Conservation (phyloP, 2,113 vertebrate species). For the Barbus barbus region DNA sequence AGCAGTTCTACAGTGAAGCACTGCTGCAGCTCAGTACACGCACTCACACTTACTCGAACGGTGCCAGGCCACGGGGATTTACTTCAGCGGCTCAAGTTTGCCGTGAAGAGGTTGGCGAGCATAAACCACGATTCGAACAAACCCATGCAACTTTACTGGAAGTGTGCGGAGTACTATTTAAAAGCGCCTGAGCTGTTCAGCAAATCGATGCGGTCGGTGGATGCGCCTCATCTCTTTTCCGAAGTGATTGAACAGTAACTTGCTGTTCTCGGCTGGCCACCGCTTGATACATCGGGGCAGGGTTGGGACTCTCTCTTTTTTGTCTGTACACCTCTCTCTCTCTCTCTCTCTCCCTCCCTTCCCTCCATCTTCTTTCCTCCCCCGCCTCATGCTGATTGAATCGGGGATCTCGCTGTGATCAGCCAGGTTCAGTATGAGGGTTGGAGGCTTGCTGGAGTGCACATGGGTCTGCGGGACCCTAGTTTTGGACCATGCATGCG, state of each 20-base stretch:
- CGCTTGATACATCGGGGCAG: conserved; percentile 6
- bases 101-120: background rate
- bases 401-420: conserved; percentile 12
- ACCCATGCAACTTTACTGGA: background rate
- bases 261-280: background rate
- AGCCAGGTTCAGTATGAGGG: conserved; percentile 25
- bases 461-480: conserved; percentile 26
- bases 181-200: background rate
- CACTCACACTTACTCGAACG: conserved; percentile 51
- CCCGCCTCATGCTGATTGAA: conserved; percentile 20
- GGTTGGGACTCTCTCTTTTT: conserved; percentile 2
- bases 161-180: background rate
- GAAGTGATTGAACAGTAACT: conserved; percentile 13
- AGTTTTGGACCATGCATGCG: conserved; percentile 58
- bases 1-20: conserved; percentile 70
- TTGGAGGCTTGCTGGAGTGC: conserved; percentile 2
- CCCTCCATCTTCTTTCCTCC: conserved; percentile 18
- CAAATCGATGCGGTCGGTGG: background rate
- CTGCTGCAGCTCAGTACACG: conserved; percentile 70
- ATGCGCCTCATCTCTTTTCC: conserved; percentile 11
- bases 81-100: conserved; percentile 56
- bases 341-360: no score
- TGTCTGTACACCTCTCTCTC: background rate
- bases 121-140: background rate
- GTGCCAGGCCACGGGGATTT: conserved; percentile 70